Evolutionary conservation across 2,797 vertebrate species (phyloP).

Genomic region (Morelia viridis): DNA sequence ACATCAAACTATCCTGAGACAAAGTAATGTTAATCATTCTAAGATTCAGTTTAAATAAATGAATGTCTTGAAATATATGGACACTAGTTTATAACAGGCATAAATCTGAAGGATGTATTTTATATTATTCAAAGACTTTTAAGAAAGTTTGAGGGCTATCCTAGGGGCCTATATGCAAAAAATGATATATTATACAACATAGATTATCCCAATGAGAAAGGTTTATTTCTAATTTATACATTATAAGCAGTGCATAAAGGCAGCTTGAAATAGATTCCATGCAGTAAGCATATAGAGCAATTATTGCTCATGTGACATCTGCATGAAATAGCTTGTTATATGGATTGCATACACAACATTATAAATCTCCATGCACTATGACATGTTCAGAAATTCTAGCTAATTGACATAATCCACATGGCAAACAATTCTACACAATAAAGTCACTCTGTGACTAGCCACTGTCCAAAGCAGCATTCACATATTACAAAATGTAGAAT

Average conservation of each 20-base stretch:
- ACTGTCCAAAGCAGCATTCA: background rate
- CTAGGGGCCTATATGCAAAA: background rate
- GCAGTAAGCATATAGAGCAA: background rate
- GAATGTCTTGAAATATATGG: background rate
- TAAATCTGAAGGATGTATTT: background rate
- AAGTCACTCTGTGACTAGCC: background rate
- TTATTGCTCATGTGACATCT: background rate
- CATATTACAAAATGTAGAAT: background rate
- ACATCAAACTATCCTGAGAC: background rate
- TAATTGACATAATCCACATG: background rate
- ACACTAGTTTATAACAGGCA: background rate
- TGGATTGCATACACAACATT: background rate
- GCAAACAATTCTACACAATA: background rate
- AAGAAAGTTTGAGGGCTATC: background rate
- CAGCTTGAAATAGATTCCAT: background rate
- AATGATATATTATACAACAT: background rate
- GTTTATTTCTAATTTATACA: background rate
- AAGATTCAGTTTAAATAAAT: background rate
- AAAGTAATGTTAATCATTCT: background rate
- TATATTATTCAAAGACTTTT: background rate
- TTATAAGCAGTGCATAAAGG: background rate
- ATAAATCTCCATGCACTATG: background rate
- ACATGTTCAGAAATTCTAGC: background rate
- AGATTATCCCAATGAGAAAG: background rate
- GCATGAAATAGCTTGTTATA: background rate